Percentiles rank a stretch among this genome's conserved stretches.
These are phyloP conservation scores for Melanocharis versteri DNA, from an alignment of 2,113 vertebrate species.

Conservation along the genomic window DNA sequence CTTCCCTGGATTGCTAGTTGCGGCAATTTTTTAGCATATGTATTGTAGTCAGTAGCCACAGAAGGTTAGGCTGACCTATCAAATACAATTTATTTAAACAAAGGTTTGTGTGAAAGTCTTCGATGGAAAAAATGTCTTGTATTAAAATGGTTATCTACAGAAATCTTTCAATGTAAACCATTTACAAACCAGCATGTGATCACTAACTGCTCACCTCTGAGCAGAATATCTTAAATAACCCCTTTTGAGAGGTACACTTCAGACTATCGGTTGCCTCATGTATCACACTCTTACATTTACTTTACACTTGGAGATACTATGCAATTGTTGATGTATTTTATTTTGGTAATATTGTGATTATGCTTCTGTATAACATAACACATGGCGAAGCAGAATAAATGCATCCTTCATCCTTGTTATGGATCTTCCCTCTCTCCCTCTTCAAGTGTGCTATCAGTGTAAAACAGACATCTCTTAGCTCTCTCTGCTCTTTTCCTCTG, in stretches of 20 bases:
- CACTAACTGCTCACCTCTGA: neutral
- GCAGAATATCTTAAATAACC: neutral
- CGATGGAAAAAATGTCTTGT: neutral
- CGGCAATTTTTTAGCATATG: neutral
- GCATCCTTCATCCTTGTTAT: neutral
- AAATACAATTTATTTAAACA: neutral
- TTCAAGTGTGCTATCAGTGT: neutral
- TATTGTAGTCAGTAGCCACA: neutral
- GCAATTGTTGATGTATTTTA: neutral
- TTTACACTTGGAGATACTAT: neutral
- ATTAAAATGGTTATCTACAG: neutral
- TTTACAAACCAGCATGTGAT: neutral
- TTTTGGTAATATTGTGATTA: slow-evolving; percentile 32
- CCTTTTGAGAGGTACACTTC: neutral
- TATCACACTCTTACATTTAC: neutral
- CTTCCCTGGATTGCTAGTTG: neutral
- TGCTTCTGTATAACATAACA: neutral
- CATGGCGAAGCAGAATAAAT: slow-evolving; percentile 24
- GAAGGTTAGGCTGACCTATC: neutral
- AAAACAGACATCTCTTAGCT: neutral
- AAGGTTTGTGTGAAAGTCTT: neutral
- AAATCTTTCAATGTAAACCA: neutral
- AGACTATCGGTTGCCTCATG: neutral
- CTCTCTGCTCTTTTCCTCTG: neutral
- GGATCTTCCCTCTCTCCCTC: neutral